Evolutionary conservation across 64 coral and sea anemone species (phyloP), one percentile per base, ranked within the genome.

Genomic region (Pachyseris speciosa): DNA sequence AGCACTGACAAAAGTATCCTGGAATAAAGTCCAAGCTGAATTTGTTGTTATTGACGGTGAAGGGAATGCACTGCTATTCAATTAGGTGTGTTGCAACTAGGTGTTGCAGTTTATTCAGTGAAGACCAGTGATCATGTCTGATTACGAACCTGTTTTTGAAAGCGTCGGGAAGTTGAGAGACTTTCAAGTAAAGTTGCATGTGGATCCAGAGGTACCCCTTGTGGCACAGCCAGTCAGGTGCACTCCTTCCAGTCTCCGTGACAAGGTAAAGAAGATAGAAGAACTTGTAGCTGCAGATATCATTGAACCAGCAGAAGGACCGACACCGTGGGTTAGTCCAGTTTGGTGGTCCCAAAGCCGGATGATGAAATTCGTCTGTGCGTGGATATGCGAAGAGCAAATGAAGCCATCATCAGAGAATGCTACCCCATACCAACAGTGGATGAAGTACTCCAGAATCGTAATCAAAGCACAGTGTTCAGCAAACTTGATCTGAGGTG

Each of bases 361-460:
- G 24, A 67, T 25, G 81, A 47, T 22, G 81, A 84, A 48, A 65
- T 84, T 7, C 32, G 81, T 17, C 7, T 84, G 0, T 84, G 4
- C 11, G 43, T 45, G 43, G 43, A 45, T 11, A 45, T 45, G 43
- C 43, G 43, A 45, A 45, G 43, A 11, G 43, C 43, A 45, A 45
- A 45, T 45, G 43, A 85, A 27, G 83, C 83, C 2, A 69, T 68
- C 4, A 67, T 69, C 19, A 65, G 83, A 26, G 41, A 69, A 67
- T 20, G 38, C 7, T 67, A 67, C 58, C 83, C 83, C 37, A 85
- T 85, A 25, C 83, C 83, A n/a, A 85, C 60, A 7, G 83, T 85
- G 17, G 38, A 85, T 27, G 83, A 85, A 67, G 83, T 85, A 8
- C 83, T 85, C 38, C 58, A 85, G 10, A 67, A 15, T 29, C 17